These are phyloP conservation scores for Tinamus guttatus DNA, from an alignment of 2,113 vertebrate genomes.

Conservation along the genomic window DNA sequence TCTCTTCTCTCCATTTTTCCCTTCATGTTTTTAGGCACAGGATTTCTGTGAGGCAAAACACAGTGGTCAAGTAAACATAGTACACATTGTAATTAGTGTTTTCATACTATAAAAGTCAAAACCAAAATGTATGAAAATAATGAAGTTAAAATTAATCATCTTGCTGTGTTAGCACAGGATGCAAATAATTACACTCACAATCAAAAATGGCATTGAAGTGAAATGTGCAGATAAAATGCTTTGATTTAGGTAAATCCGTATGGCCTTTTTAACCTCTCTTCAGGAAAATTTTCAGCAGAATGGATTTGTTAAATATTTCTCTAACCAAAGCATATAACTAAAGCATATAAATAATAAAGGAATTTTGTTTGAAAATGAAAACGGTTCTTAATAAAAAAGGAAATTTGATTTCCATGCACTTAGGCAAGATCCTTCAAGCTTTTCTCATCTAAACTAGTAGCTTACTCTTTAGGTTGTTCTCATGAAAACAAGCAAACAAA, in stretches of 20 bases:
- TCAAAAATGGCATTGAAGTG: neutral
- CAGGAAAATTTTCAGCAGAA: neutral
- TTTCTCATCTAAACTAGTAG: neutral
- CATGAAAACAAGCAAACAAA: neutral
- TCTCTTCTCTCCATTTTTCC: neutral
- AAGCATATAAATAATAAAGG: too few relatives aligned
- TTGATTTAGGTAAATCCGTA: neutral
- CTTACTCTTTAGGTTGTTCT: neutral
- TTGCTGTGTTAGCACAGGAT: neutral
- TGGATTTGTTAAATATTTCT: neutral
- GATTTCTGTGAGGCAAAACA: neutral
- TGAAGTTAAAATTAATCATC: neutral
- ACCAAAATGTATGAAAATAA: neutral
- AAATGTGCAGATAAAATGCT: neutral
- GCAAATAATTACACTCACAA: neutral
- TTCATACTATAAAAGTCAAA: neutral
- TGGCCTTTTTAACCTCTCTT: neutral
- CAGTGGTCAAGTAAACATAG: neutral
- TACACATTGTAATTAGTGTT: neutral
- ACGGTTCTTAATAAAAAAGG: neutral
- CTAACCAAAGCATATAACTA: neutral
- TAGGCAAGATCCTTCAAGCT: fast-evolving
- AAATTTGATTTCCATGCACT: neutral
- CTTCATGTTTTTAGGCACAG: neutral
- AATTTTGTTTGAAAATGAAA: neutral